phyloP scores from a whole-genome alignment of 2,888 invertebrate species.

The Onchidella celtica region DNA sequence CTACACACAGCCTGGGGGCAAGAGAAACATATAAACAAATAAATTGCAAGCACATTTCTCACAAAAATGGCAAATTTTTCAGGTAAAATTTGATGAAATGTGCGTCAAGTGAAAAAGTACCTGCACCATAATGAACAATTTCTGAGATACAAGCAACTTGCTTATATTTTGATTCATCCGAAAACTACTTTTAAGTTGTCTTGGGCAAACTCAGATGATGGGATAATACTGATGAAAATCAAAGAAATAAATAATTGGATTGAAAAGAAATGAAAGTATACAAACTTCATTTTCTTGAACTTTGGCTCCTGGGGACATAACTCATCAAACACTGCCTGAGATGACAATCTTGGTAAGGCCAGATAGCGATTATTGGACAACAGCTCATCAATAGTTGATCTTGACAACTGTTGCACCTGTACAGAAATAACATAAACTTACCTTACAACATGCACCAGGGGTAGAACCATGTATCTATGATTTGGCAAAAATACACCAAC shows the following conservation, averaged over 20 bases:
- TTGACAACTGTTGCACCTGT: conserved; percentile 92
- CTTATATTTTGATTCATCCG: no score
- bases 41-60: no score
- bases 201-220: no score
- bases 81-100: not conserved
- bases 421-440: no score
- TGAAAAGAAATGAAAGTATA: conserved; percentile 26
- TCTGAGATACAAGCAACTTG: no score
- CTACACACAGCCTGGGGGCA: conserved; percentile 85
- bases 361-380: conserved; percentile 94
- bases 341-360: conserved; percentile 92
- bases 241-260: not conserved
- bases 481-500: no score
- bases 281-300: conserved; percentile 68
- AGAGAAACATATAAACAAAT: conserved; percentile 24
- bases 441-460: no score
- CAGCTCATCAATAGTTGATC: conserved; percentile 92
- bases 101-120: no score
- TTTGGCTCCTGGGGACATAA: conserved; percentile 88
- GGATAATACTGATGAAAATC: no score
- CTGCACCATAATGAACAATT: no score
- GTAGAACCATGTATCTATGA: no score
- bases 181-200: no score
- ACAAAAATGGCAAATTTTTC: not conserved
- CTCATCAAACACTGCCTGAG: conserved; percentile 91